These are phyloP conservation scores for Chrysaora quinquecirrha DNA, from an alignment of 30 jellyfish, hydroid and myxozoan species.

Conservation along the genomic window DNA sequence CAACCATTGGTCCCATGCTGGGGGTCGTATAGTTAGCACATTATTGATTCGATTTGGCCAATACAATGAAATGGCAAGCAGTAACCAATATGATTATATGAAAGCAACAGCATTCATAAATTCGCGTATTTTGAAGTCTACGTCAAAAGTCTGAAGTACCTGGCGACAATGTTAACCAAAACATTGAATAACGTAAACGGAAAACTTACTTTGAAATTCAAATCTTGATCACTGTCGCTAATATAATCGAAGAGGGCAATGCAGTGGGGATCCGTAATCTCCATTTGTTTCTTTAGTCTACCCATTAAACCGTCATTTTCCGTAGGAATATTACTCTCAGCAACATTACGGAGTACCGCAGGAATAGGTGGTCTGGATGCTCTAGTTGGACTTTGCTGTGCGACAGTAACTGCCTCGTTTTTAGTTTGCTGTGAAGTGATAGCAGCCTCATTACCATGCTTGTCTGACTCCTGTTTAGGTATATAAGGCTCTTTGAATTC, in stretches of 20 bases:
- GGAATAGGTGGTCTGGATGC: slow-evolving; percentile 69
- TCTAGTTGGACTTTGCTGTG: slow-evolving; percentile 45
- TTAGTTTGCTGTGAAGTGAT: neutral
- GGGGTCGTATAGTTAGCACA: too few relatives aligned
- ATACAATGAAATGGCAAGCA: too few relatives aligned
- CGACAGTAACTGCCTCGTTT: neutral
- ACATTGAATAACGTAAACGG: neutral
- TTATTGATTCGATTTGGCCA: too few relatives aligned
- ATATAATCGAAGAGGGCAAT: slow-evolving; percentile 51
- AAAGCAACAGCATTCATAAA: too few relatives aligned
- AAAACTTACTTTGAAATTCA: slow-evolving; percentile 41
- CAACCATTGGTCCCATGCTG: too few relatives aligned
- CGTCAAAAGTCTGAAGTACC: too few relatives aligned
- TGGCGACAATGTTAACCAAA: too few relatives aligned
- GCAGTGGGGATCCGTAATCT: slow-evolving; percentile 52
- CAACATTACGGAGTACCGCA: slow-evolving; percentile 37
- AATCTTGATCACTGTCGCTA: slow-evolving; percentile 14
- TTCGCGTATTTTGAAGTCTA: too few relatives aligned
- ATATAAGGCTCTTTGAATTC: neutral
- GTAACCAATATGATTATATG: too few relatives aligned
- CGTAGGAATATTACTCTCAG: neutral
- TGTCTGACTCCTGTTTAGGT: neutral
- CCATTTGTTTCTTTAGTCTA: neutral
- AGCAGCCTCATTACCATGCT: neutral
- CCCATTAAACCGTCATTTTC: slow-evolving; percentile 17